phyloP scores from a whole-genome alignment of 2,113 vertebrate genomes.

The Nerophis ophidion region DNA sequence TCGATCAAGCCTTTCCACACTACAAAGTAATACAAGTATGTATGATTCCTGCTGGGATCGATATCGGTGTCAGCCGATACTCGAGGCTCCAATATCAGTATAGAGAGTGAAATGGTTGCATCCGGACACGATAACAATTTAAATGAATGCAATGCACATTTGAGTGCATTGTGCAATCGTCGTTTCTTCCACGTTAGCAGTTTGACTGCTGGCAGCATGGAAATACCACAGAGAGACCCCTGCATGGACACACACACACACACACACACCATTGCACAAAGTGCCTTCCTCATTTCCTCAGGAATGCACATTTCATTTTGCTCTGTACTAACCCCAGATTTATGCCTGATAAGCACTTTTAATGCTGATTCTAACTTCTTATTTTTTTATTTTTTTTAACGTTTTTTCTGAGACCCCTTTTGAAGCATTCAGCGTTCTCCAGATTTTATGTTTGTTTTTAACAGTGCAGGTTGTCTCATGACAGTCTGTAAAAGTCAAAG shows the following conservation, averaged over 20 bases:
- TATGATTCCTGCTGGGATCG: no score
- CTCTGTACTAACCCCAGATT: constrained; percentile 56
- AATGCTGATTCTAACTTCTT: constrained; percentile 43
- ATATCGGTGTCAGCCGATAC: no score
- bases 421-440: background rate
- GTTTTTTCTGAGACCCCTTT: constrained; percentile 5
- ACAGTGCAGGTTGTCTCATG: background rate
- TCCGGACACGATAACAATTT: no score
- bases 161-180: background rate
- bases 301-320: constrained; percentile 58
- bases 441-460: background rate
- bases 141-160: background rate
- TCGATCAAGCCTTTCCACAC: no score
- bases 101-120: no score
- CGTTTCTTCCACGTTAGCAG: background rate
- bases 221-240: constrained; percentile 8
- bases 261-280: background rate
- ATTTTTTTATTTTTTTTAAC: constrained; percentile 20
- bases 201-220: background rate
- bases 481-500: constrained; percentile 1
- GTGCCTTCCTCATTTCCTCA: constrained; percentile 47
- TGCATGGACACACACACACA: constrained; percentile 3
- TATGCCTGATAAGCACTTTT: constrained; percentile 52
- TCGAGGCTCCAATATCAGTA: no score
- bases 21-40: no score